Conservation (phyloP, 2,888 invertebrate species). For the Allacma fusca region DNA sequence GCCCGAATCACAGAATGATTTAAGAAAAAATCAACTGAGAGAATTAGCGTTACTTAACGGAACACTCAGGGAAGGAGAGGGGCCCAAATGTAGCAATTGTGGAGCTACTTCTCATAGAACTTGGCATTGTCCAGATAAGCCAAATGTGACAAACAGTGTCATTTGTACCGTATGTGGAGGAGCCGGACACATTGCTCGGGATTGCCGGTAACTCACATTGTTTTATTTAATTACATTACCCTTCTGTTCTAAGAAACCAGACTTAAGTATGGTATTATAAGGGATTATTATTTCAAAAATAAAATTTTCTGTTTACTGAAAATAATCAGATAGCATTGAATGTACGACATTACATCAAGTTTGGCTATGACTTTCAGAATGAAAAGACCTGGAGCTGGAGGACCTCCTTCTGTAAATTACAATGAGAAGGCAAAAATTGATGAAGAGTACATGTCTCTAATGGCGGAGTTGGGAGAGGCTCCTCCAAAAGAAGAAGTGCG, state of each 20-base stretch:
- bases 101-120: constrained; percentile 94
- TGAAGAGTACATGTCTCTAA: constrained; percentile 98
- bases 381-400: constrained; percentile 57
- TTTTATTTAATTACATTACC: too few species aligned
- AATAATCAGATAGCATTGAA: too few species aligned
- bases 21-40: constrained; percentile 94
- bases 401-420: constrained; percentile 57
- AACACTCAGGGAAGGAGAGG: constrained; percentile 94
- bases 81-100: constrained; percentile 88
- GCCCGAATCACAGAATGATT: constrained; percentile 98
- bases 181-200: constrained; percentile 96
- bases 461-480: constrained; percentile 98
- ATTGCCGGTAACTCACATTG: too few species aligned
- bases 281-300: too few species aligned
- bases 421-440: constrained; percentile 88
- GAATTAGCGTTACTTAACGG: constrained; percentile 98
- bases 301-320: too few species aligned
- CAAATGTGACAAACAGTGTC: constrained; percentile 95
- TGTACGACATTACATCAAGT: too few species aligned
- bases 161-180: constrained; percentile 97
- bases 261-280: too few species aligned
- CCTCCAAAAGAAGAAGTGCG: constrained; percentile 68
- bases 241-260: too few species aligned
- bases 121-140: constrained; percentile 94
- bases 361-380: constrained; percentile 50